Evolutionary conservation across 2,888 invertebrate species (phyloP).

Genomic region (Galerucella calmariensis): DNA sequence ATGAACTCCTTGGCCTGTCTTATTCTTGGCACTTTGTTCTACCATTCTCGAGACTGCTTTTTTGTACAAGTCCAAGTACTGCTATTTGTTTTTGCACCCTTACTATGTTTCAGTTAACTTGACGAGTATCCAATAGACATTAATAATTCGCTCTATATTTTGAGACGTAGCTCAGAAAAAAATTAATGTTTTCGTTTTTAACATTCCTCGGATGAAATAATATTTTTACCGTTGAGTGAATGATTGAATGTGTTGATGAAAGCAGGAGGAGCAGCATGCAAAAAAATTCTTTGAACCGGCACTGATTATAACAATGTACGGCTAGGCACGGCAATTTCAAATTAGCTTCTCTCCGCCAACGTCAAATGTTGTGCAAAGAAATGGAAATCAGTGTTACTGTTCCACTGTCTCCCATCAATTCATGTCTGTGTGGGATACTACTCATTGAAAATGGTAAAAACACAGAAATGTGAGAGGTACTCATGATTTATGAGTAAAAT

Average conservation of each 20-base stretch:
- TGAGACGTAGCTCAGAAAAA: background rate
- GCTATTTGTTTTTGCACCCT: too few species aligned
- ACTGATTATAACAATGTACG: slow-evolving; percentile 30
- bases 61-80: too few species aligned
- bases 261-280: slow-evolving; percentile 4
- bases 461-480: slow-evolving; percentile 36
- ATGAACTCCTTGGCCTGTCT: too few species aligned
- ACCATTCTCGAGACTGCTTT: too few species aligned
- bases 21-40: too few species aligned
- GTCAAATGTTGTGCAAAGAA: slow-evolving; percentile 37
- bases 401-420: slow-evolving; percentile 35
- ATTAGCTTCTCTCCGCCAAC: slow-evolving; percentile 36
- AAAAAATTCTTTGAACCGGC: slow-evolving; percentile 26
- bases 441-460: slow-evolving; percentile 32
- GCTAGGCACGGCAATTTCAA: slow-evolving; percentile 35
- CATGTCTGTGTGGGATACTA: slow-evolving; percentile 37
- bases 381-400: slow-evolving; percentile 38
- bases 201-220: background rate
- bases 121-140: too few species aligned
- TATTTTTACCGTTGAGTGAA: background rate
- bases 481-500: slow-evolving; percentile 34
- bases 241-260: slow-evolving; percentile 7
- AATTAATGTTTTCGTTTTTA: background rate
- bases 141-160: background rate
- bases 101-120: too few species aligned